Base-by-base conservation (phyloP, 1,140 invertebrate species). In the Armadillidium nasatum region DNA sequence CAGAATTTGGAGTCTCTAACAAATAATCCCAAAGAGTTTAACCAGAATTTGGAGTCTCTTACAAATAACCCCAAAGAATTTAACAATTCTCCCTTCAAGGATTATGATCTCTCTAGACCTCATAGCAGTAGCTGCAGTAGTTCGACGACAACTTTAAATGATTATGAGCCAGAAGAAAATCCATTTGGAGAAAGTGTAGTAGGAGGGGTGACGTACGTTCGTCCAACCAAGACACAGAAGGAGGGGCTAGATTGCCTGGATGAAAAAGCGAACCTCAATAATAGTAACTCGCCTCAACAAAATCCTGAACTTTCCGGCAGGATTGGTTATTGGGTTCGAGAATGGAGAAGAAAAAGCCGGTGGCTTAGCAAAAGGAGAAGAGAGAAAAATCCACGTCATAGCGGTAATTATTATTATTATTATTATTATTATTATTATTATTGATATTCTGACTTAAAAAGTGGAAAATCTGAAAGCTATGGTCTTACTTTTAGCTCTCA, bases 301-400 rank as follows among this genome's bases (percentile, higher is more conserved):
- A 60, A 60, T 19, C 11, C 19, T 1, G 50, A 60, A 15, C 19
- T 60, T 7, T 60, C 50, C 7, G 11, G 19, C 7, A 60, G 19
- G 19, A 60, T 60, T 19, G 50, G 11, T 60, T 19, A 60, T 7
- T 60, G 50, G 50, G 50, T 60, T 15, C 50, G 50, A 7, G 50
- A 60, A 7, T 60, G 50, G 50, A 19, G 50, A 15, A 13, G 50
- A 15, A 60, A 60, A 7, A 3, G 2, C 7, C 50, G 50, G 1
- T 60, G 50, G 50, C 19, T 60, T 13, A 60, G 50, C 50, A 60
- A 19, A 19, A 60, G 50, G 50, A 60, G 50, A 60, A 13, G 50
- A 15, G 50, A 60, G 50, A 60, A 60, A 60, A 60, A 60, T 19
- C 50, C 50, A 15, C 50, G 50, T 19, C 50, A 60, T 60, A 60